A percentile compares a stretch with the other conserved stretches of the same genome.
phyloP scores from a whole-genome alignment of 1,140 invertebrate genomes.

The Vollenhovia emeryi region DNA sequence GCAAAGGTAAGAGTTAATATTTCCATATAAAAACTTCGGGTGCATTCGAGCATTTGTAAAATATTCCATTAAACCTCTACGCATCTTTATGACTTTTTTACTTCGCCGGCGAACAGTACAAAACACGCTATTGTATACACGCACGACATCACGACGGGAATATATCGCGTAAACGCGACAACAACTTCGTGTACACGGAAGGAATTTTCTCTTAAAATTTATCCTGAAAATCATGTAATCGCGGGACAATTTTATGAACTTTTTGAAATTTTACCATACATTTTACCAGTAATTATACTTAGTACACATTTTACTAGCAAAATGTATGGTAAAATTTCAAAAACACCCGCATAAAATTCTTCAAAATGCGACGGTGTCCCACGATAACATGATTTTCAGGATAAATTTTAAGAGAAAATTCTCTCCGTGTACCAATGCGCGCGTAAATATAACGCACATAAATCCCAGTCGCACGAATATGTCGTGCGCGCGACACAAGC shows the following conservation, averaged over 20 bases:
- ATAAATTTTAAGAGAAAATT: no score
- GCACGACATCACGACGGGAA: not conserved
- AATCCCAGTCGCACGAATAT: not conserved
- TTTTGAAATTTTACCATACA: no score
- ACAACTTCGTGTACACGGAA: not conserved
- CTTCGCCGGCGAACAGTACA: not conserved
- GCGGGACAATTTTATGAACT: no score
- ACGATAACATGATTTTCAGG: no score
- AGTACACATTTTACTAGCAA: no score
- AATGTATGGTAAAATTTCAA: no score
- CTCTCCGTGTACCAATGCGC: not conserved
- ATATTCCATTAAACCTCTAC: not conserved
- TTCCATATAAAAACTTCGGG: not conserved
- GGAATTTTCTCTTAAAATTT: no score
- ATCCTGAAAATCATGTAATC: no score
- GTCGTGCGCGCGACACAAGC: no score
- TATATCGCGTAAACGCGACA: not conserved
- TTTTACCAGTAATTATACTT: no score
- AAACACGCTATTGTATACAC: not conserved
- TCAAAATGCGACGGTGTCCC: no score
- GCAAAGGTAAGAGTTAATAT: not conserved
- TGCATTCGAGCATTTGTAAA: not conserved
- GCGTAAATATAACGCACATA: not conserved
- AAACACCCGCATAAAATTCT: no score
- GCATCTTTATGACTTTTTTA: not conserved